phyloP scores from a whole-genome alignment of 2,797 vertebrate species.

The Chiroxiphia lanceolata region DNA sequence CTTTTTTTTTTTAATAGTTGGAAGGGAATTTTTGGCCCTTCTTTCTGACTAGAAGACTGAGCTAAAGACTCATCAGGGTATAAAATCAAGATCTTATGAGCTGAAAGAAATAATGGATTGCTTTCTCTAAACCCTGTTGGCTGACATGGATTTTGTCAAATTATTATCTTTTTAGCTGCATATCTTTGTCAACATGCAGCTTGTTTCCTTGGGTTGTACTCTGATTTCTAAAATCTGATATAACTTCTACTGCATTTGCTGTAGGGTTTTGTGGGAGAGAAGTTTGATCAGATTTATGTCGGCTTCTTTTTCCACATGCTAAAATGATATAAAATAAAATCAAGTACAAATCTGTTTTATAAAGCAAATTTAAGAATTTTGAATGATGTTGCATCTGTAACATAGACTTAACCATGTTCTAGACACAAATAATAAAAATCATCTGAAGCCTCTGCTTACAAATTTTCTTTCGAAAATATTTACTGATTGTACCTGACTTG shows the following conservation, averaged over 20 bases:
- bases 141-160: neutral
- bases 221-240: neutral
- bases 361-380: neutral
- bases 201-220: neutral
- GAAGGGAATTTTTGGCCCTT: neutral
- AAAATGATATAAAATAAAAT: slow-evolving; percentile 25
- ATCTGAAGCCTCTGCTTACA: slow-evolving; percentile 56
- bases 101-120: neutral
- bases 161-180: neutral
- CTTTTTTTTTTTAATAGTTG: neutral
- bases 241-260: neutral
- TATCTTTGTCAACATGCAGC: neutral
- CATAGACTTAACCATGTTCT: neutral
- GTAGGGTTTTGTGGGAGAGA: neutral
- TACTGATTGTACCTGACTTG: slow-evolving; percentile 86
- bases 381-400: neutral
- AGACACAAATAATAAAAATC: slow-evolving; percentile 61
- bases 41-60: neutral
- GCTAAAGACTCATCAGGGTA: neutral
- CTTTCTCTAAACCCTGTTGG: neutral
- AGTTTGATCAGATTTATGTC: neutral
- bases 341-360: neutral
- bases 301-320: neutral
- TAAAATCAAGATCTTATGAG: neutral
- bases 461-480: slow-evolving; percentile 86